A percentile compares a stretch with the other conserved stretches of the same genome.
Evolutionary conservation across 2,888 invertebrate genomes (phyloP).

Genomic region (Megastigmus dorsalis): DNA sequence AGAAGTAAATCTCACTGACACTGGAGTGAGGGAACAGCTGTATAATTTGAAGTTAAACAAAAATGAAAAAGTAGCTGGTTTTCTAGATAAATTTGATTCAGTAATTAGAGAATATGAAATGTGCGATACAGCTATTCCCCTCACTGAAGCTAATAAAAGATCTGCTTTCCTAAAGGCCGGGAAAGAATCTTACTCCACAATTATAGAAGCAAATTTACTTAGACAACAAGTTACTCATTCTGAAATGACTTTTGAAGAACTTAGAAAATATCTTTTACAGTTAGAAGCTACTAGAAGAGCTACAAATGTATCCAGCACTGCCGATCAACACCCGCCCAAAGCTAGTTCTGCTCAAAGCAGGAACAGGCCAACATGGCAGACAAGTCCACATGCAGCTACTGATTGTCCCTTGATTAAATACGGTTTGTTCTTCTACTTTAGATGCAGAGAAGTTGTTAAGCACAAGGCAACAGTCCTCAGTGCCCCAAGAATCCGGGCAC

Average conservation of each 20-base stretch:
- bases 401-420: too few species aligned
- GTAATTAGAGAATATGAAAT: constrained; percentile 51
- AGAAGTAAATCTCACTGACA: constrained; percentile 40
- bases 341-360: too few species aligned
- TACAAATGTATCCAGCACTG: too few species aligned
- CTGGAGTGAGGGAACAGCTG: constrained; percentile 45
- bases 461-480: too few species aligned
- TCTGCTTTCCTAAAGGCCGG: constrained; percentile 51
- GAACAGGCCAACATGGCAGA: too few species aligned
- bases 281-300: neutral
- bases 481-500: too few species aligned
- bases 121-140: constrained; percentile 25
- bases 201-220: constrained; percentile 42
- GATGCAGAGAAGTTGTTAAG: too few species aligned
- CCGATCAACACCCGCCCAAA: too few species aligned
- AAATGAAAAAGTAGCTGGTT: constrained; percentile 45
- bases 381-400: too few species aligned
- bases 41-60: constrained; percentile 44
- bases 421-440: too few species aligned
- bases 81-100: constrained; percentile 47
- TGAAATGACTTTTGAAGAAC: neutral
- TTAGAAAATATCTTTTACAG: neutral
- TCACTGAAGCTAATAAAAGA: constrained; percentile 52
- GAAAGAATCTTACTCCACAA: constrained; percentile 19
- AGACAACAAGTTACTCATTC: constrained; percentile 11